A percentile compares a stretch with the other conserved stretches of the same genome.
phyloP scores from a whole-genome alignment of 2,888 invertebrate species.

The Tenthredo livida region DNA sequence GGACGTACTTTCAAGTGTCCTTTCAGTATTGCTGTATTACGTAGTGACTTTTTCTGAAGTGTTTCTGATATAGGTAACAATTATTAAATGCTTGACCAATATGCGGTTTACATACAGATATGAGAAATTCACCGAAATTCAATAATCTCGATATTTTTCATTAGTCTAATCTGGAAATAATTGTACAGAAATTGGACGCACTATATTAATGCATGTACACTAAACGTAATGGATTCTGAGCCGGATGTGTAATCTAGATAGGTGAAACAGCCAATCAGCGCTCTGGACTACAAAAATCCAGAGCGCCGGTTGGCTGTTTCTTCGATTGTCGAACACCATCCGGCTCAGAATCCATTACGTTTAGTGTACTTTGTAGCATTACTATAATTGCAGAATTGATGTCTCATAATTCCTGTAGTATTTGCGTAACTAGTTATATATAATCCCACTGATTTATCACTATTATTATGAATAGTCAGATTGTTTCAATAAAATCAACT shows the following conservation, averaged over 20 bases:
- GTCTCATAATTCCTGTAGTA: neutral
- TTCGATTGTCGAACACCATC: too few species aligned
- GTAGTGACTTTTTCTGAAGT: neutral
- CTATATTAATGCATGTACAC: neutral
- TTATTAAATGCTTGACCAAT: neutral
- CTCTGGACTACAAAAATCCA: too few species aligned
- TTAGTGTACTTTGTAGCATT: neutral
- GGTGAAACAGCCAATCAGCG: too few species aligned
- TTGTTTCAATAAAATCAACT: neutral
- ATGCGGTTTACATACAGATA: neutral
- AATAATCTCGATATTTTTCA: neutral
- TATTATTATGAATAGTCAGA: neutral
- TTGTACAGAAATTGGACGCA: constrained; percentile 7
- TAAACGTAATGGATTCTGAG: too few species aligned
- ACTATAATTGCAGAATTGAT: neutral
- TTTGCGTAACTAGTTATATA: neutral
- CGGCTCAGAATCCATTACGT: too few species aligned
- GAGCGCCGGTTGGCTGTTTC: too few species aligned
- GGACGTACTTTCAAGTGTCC: neutral
- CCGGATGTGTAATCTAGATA: too few species aligned
- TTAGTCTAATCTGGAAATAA: neutral
- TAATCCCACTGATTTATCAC: neutral
- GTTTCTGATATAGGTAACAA: neutral
- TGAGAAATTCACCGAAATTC: constrained; percentile 20
- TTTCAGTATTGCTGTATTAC: constrained; percentile 27